phyloP scores from a whole-genome alignment of 2,888 invertebrate species.

The Seladonia tumulorum region DNA sequence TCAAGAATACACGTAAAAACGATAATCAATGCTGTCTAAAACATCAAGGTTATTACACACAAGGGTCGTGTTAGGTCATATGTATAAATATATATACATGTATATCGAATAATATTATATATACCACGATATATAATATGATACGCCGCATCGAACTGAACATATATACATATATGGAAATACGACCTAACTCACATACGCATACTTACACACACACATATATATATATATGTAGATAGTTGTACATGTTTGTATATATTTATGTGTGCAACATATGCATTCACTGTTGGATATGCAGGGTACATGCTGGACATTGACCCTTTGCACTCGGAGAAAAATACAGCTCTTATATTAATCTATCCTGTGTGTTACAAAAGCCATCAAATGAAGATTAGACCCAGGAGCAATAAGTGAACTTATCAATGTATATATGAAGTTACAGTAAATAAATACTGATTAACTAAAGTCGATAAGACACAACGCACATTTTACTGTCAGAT shows the following conservation, averaged over 20 bases:
- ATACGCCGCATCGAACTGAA: neutral
- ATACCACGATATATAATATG: conserved; percentile 22
- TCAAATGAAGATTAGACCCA: neutral
- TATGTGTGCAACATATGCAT: conserved; percentile 73
- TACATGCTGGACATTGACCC: conserved; percentile 81
- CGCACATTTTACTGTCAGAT: conserved; percentile 2
- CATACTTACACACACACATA: conserved; percentile 10
- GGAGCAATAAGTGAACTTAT: neutral
- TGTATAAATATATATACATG: conserved; percentile 45
- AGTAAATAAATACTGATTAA: neutral
- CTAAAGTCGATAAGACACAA: neutral
- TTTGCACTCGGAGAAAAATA: conserved; percentile 80
- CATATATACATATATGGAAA: conserved; percentile 24
- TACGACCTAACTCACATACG: conserved; percentile 9
- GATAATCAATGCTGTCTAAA: conserved; percentile 80
- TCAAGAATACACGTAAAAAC: conserved; percentile 76
- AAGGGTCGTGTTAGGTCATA: conserved; percentile 76
- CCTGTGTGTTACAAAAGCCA: neutral
- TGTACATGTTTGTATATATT: conserved; percentile 9
- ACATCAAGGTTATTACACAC: conserved; percentile 80
- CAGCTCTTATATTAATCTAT: conserved; percentile 64
- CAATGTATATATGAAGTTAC: neutral
- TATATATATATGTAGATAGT: conserved; percentile 7
- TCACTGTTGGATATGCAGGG: conserved; percentile 79
- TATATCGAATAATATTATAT: conserved; percentile 8